phyloP scores from a whole-genome alignment of 2,888 invertebrate genomes.

The Tyria jacobaeae region DNA sequence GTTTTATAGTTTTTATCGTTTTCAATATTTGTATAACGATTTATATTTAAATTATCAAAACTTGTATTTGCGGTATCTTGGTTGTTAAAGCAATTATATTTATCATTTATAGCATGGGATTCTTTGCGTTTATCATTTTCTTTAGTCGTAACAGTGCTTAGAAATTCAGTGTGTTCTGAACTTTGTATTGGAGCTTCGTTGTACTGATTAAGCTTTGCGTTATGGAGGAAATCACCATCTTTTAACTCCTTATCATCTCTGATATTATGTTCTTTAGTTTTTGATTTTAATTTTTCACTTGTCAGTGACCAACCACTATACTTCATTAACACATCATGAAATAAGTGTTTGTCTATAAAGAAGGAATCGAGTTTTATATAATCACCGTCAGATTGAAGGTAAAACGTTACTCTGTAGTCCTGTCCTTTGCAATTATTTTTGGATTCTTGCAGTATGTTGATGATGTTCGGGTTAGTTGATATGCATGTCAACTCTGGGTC shows the following conservation, averaged over 20 bases:
- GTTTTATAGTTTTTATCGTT: background rate
- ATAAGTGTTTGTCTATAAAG: conserved; percentile 22
- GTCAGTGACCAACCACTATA: conserved; percentile 36
- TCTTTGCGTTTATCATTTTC: background rate
- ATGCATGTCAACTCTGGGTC: conserved; percentile 23
- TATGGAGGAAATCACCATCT: background rate
- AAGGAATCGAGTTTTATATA: conserved; percentile 27
- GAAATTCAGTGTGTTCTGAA: background rate
- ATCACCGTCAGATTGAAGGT: conserved; percentile 14
- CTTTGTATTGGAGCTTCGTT: background rate
- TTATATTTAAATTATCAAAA: background rate
- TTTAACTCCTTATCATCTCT: background rate
- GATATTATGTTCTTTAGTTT: background rate
- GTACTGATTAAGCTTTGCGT: background rate
- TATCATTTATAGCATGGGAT: background rate
- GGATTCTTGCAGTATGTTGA: conserved; percentile 28
- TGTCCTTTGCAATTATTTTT: conserved; percentile 25
- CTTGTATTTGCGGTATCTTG: background rate
- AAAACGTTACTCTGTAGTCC: conserved; percentile 37
- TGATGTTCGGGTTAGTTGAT: conserved; percentile 31
- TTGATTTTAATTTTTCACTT: conserved; percentile 4
- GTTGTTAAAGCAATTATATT: background rate
- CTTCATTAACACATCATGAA: conserved; percentile 31
- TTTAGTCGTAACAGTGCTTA: too few species aligned
- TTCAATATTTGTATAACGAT: background rate